A percentile compares a stretch with the other conserved stretches of the same genome.
Conservation (phyloP, 2,797 vertebrate species). For the Brachyrhaphis roseni region DNA sequence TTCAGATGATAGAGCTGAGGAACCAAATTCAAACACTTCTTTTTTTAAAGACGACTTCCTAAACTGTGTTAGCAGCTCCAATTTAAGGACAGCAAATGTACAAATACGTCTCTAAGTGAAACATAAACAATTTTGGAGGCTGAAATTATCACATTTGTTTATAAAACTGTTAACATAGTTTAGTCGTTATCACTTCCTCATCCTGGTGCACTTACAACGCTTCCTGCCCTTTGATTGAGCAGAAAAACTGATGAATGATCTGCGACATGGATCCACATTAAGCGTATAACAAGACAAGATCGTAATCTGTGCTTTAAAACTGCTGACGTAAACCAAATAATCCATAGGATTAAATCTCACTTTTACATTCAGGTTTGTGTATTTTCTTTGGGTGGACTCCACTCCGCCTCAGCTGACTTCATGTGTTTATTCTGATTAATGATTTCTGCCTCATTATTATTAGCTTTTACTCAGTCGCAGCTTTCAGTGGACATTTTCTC, state of each 20-base stretch:
- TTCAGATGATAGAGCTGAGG: background rate
- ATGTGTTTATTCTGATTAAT: slow-evolving; percentile 53
- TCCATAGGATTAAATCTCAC: slow-evolving; percentile 30
- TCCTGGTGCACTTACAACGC: slow-evolving; percentile 10
- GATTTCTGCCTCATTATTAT: slow-evolving; percentile 28
- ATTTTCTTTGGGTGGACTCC: slow-evolving; percentile 45
- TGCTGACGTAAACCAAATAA: slow-evolving; percentile 45
- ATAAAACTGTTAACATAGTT: slow-evolving; percentile 12
- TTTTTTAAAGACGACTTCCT: background rate
- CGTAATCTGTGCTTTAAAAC: slow-evolving; percentile 45
- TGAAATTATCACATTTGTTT: background rate
- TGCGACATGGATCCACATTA: slow-evolving; percentile 11
- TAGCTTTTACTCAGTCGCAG: slow-evolving; percentile 18
- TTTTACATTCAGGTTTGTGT: slow-evolving; percentile 43
- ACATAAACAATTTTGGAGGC: background rate
- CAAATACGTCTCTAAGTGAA: background rate
- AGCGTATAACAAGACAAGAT: slow-evolving; percentile 36
- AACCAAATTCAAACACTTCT: background rate
- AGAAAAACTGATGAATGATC: slow-evolving; percentile 32
- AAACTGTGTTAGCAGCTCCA: background rate
- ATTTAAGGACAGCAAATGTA: background rate
- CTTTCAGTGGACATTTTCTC: background rate
- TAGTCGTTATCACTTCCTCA: slow-evolving; percentile 20
- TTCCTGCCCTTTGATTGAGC: slow-evolving; percentile 16
- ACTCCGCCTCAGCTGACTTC: slow-evolving; percentile 24